These are phyloP conservation scores for Platyscapa corneri DNA, from an alignment of 1,140 invertebrate genomes.

Conservation along the genomic window DNA sequence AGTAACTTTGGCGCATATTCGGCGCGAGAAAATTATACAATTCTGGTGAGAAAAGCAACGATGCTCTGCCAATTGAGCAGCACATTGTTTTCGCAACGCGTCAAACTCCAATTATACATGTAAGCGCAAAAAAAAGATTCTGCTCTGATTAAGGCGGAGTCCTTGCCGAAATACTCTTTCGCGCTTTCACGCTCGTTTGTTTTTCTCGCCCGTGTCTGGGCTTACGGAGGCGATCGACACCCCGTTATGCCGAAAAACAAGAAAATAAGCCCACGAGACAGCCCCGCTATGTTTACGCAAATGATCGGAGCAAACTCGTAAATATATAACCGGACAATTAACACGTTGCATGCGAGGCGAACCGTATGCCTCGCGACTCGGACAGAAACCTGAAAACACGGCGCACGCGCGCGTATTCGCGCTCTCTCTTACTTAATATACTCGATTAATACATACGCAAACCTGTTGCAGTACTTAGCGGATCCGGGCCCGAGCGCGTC, in stretches of 20 bases:
- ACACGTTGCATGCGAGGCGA: slow-evolving; percentile 53
- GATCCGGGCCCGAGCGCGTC: slow-evolving; percentile 42
- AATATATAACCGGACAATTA: slow-evolving; percentile 63
- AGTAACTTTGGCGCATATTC: too few species aligned
- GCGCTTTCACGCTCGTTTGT: background rate
- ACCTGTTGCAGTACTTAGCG: slow-evolving; percentile 56
- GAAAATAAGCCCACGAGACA: background rate
- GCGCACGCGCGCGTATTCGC: background rate
- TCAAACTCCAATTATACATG: too few species aligned
- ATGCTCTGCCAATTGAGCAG: too few species aligned
- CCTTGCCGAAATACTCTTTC: background rate
- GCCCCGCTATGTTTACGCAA: slow-evolving; percentile 57
- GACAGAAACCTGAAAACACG: slow-evolving; percentile 21
- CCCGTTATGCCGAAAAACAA: background rate
- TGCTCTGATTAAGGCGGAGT: background rate
- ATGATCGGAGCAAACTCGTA: slow-evolving; percentile 61
- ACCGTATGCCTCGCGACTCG: background rate
- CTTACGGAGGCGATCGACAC: background rate
- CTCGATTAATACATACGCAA: slow-evolving; percentile 18
- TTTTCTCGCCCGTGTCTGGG: background rate
- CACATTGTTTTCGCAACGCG: too few species aligned
- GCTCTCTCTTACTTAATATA: background rate
- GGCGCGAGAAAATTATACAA: too few species aligned
- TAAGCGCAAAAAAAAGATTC: background rate
- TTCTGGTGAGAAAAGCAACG: too few species aligned